Evolutionary conservation across 2,113 vertebrate species (phyloP), one percentile per base, ranked within the genome.

Genomic region (Illadopsis cleaveri): DNA sequence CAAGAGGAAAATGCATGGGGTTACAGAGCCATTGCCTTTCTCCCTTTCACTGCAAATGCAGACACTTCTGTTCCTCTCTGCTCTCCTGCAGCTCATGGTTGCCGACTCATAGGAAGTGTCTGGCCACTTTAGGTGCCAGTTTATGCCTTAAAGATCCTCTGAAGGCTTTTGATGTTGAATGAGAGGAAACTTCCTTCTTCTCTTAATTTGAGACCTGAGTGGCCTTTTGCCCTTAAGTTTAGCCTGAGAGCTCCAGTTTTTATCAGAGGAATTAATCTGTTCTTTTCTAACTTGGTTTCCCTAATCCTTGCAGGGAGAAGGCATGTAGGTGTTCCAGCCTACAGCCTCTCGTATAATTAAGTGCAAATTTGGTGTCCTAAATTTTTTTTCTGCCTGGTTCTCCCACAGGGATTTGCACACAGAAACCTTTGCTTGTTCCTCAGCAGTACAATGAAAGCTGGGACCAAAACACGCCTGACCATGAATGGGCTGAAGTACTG

Each of bases 261-360:
- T 88, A 96, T 96, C 94, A 78, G 92, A 40, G 30, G 37, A 79
- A 80, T 79, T 40, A 70, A 96, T 95, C 96, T 80, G 31, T 70
- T 73, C 18, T 87, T 92, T 88, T 77, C 71, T 73, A 40, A 51
- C 5, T 6, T 75, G 30, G 40, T 71, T 94, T 88, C 79, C 79
- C 83, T 88, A 90, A 70, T 94, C 54, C 30, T 81, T 76, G 31
- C 71, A 75, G n/a, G 64, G 80, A 78, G 51, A 75, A 92, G 71
- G 47, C 51, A 57, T 78, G 87, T 96, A 96, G 92, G 85, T 90
- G 90, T 93, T 94, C 30, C 91, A 94, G n/a, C 87, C 92, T 90
- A 86, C 96, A 93, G 72, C 82, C 51, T 93, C 65, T 96, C 80
- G 2, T 92, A 50, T 95, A 93, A 94, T 95, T 96, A 90, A 51